Evolutionary conservation across 1,140 invertebrate genomes (phyloP).

Genomic region (Bombus picipes): DNA sequence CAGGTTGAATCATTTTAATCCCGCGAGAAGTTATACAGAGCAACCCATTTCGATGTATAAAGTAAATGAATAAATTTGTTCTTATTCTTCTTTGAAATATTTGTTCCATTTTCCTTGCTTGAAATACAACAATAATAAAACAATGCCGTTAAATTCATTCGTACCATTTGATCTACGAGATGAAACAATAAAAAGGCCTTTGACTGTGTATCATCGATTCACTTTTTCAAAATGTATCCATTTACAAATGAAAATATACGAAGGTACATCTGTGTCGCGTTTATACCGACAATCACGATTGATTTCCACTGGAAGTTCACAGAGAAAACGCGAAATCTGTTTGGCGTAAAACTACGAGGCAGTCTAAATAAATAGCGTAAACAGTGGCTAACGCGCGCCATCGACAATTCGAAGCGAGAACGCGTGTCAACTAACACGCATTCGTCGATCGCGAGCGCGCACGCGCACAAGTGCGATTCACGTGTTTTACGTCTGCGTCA

Average conservation of each 20-base stretch:
- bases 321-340: neutral
- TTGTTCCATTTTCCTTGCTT: neutral
- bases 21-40: no score
- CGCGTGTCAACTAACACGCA: slow-evolving; percentile 10
- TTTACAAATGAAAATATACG: slow-evolving; percentile 5
- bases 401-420: slow-evolving; percentile 11
- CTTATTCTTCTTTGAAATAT: neutral
- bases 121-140: neutral
- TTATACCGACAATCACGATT: neutral
- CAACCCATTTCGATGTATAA: neutral
- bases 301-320: neutral
- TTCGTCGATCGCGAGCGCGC: neutral
- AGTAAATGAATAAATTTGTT: neutral
- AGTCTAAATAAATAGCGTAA: slow-evolving; percentile 28
- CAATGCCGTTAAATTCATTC: neutral
- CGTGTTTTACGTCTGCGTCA: neutral
- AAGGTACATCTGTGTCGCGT: neutral
- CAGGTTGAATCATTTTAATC: neutral
- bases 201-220: neutral
- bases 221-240: slow-evolving; percentile 15
- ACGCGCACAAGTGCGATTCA: neutral
- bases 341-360: neutral
- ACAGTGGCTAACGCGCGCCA: neutral
- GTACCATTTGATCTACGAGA: neutral
- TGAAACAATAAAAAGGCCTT: neutral